Evolutionary conservation across 2,113 vertebrate genomes (phyloP).

Genomic region (Tauraco erythrolophus): DNA sequence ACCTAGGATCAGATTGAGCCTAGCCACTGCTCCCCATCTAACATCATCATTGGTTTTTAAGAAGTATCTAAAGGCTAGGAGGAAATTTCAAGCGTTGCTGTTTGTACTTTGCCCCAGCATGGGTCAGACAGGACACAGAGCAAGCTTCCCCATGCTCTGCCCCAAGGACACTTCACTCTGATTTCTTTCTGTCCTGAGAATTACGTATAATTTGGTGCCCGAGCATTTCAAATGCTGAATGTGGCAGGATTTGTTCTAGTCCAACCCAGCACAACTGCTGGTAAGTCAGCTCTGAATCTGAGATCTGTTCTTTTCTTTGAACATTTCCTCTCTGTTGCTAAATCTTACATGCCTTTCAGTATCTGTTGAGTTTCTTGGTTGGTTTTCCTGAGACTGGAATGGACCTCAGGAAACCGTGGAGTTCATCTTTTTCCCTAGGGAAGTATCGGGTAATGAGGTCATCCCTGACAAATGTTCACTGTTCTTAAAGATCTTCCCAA

Average conservation of each 20-base stretch:
- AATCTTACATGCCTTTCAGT: background rate
- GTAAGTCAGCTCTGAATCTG: background rate
- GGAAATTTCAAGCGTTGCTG: background rate
- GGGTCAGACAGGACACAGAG: background rate
- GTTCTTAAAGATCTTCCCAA: background rate
- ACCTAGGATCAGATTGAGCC: background rate
- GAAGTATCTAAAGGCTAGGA: background rate
- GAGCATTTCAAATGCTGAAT: background rate
- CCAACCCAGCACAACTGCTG: background rate
- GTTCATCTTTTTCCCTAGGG: background rate
- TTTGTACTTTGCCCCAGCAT: background rate
- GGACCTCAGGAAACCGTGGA: background rate
- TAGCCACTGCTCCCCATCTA: background rate
- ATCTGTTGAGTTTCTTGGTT: background rate
- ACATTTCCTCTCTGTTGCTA: background rate
- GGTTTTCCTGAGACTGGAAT: background rate
- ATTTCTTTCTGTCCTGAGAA: background rate
- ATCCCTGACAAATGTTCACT: background rate
- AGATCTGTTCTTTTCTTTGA: background rate
- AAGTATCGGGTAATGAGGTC: background rate
- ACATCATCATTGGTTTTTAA: background rate
- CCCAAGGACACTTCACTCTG: background rate
- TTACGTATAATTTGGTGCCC: background rate
- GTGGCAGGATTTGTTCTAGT: background rate
- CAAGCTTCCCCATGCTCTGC: background rate